phyloP scores from a whole-genome alignment of 2,113 vertebrate genomes.

The Climacteris rufus region DNA sequence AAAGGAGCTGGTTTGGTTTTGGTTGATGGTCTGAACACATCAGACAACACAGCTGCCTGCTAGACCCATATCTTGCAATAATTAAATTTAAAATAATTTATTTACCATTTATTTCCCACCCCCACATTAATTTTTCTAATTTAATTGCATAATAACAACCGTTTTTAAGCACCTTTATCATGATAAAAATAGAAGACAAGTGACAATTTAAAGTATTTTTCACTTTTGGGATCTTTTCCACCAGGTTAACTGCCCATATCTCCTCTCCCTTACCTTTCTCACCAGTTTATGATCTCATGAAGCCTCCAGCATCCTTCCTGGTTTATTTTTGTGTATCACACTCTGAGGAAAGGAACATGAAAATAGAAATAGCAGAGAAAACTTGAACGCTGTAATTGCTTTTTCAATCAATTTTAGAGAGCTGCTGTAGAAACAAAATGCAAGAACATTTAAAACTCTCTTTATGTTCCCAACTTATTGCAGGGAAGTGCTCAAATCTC shows the following conservation, averaged over 20 bases:
- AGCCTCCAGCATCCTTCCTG: neutral
- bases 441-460: neutral
- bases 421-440: neutral
- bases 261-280: neutral
- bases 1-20: neutral
- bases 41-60: neutral
- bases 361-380: neutral
- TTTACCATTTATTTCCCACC: neutral
- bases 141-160: neutral
- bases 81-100: neutral
- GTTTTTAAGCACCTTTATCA: neutral
- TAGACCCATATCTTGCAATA: neutral
- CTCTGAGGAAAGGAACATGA: neutral
- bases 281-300: neutral
- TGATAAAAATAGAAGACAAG: neutral
- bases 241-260: neutral
- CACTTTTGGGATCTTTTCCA: neutral
- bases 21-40: neutral
- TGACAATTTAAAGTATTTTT: neutral
- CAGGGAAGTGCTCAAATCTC: neutral
- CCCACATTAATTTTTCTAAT: neutral
- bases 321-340: neutral
- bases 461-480: conserved; percentile 31
- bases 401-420: conserved; percentile 1
- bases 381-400: neutral